These are phyloP conservation scores for Engraulis encrasicolus DNA, from an alignment of 2,113 vertebrate genomes.

Conservation along the genomic window DNA sequence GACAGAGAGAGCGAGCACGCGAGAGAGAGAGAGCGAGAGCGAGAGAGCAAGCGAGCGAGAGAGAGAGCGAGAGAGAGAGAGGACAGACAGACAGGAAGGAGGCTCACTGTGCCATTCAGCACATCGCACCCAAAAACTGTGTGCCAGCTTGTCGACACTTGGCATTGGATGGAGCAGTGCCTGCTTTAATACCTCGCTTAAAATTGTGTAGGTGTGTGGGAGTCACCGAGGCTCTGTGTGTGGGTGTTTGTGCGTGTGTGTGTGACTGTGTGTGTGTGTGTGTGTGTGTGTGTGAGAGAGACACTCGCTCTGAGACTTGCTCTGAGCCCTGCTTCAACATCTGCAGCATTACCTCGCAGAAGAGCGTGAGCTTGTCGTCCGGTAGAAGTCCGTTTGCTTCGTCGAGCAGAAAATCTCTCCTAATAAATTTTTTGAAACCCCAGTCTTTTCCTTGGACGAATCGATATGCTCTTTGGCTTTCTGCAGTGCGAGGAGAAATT, in stretches of 20 bases:
- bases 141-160: neutral
- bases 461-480: constrained; percentile 99
- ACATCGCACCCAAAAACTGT: neutral
- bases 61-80: too few relatives aligned
- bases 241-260: neutral
- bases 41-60: too few relatives aligned
- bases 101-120: neutral
- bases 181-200: neutral
- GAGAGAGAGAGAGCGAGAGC: too few relatives aligned
- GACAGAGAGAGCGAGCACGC: too few relatives aligned
- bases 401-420: constrained; percentile 97
- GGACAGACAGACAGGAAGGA: too few relatives aligned
- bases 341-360: constrained; percentile 87
- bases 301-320: too few relatives aligned
- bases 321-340: constrained; percentile 39
- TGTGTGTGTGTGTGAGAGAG: neutral
- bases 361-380: constrained; percentile 96
- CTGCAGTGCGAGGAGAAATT: constrained; percentile 65
- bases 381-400: constrained; percentile 97
- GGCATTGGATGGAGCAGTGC: neutral
- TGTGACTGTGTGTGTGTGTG: neutral
- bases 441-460: constrained; percentile 99
- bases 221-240: neutral
- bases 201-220: constrained; percentile 3
- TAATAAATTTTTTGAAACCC: constrained; percentile 99